Base-by-base conservation (phyloP, 2,888 invertebrate species). In the Leptinotarsa tumamoca region DNA sequence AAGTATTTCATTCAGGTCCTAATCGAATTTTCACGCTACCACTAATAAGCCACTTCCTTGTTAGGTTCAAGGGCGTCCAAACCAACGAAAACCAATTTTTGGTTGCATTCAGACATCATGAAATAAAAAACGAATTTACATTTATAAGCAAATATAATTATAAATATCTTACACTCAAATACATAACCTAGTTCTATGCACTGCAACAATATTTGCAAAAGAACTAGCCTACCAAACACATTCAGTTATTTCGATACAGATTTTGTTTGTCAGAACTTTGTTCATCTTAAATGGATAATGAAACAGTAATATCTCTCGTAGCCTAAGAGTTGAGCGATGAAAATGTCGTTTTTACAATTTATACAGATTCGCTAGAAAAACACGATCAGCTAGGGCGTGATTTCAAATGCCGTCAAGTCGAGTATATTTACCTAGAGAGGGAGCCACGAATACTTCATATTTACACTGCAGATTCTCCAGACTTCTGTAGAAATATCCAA, bases 101-200 rank as follows among this genome's bases (percentile, higher is more conserved):
- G 3, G 58, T 58, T 21, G 58, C 15, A 58, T 58, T 21, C 21
- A 21, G 18, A 18, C 21, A 4, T 17, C 52, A 17, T 52, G 52
- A 14, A 52, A 52, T 21, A 2, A 23, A 17, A 70, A 58, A 58
- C 58, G 18, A 15, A 23, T 49, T 17, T 83, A 87, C 87, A 88
- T 87, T 88, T 87, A 88, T 88, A 89, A 88, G 88, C 88, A 88
- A 89, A 88, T 89, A 89, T 89, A 89, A 87, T 88, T 88, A 88
- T 88, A 89, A 89, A 89, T 89, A 89, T 89, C 88, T 89, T 89
- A 89, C 89, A 89, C 87, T 87, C 87, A 87, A 88, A 87, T 88
- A 89, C 88, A 89, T 86, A 83, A 83, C 50, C 69, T 87, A 88
- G 87, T 87, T 87, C 88, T 88, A 88, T 84, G 82, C 81, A 82